Conservation (phyloP, 2,888 invertebrate species). For the Eupithecia tripunctaria region DNA sequence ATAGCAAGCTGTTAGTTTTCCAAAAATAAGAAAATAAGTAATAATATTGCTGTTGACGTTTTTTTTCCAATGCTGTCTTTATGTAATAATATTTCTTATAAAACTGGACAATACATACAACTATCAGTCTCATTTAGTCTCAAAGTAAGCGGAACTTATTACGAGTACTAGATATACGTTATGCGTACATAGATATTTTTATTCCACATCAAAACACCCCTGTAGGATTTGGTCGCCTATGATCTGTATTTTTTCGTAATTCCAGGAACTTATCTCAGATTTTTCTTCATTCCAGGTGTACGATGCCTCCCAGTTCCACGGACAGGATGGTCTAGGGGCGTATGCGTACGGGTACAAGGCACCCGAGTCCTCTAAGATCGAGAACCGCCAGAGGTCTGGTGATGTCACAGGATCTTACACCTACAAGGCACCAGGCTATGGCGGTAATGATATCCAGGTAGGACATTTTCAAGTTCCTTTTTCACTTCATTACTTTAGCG, state of each 20-base stretch:
- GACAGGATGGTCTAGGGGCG: conserved; percentile 88
- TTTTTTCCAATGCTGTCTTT: too few relatives aligned
- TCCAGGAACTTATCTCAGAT: not conserved
- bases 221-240: not conserved
- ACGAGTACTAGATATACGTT: too few relatives aligned
- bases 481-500: too few relatives aligned
- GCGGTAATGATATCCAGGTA: conserved; percentile 85
- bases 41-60: too few relatives aligned
- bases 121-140: too few relatives aligned
- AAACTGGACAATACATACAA: too few relatives aligned
- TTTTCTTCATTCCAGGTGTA: conserved; percentile 76
- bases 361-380: conserved; percentile 89
- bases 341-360: conserved; percentile 89
- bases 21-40: too few relatives aligned
- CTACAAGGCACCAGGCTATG: conserved; percentile 79
- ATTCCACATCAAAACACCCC: too few relatives aligned
- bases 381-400: conserved; percentile 87
- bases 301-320: conserved; percentile 88
- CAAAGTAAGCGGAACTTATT: too few relatives aligned
- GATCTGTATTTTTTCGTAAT: not conserved
- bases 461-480: not conserved
- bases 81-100: too few relatives aligned
- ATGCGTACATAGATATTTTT: too few relatives aligned
- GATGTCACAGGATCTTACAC: conserved; percentile 89
- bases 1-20: too few relatives aligned